Conservation (phyloP, 2,888 invertebrate species). For the Eilema depressum region DNA sequence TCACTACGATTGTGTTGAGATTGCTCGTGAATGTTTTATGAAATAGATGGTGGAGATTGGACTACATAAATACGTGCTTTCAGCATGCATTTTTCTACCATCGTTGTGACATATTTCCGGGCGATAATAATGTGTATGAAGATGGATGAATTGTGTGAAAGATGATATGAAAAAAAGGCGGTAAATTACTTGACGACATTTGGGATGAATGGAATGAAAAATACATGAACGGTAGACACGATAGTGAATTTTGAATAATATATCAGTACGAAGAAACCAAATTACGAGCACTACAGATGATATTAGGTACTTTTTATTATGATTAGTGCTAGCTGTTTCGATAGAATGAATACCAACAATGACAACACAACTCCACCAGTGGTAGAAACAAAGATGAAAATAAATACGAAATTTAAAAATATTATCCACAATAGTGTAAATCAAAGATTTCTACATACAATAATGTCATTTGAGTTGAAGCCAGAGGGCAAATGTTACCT, state of each 20-base stretch:
- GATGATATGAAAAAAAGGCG: neutral
- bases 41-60: conserved; percentile 45
- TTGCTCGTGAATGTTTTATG: conserved; percentile 45
- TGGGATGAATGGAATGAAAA: neutral
- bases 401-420: too few relatives aligned
- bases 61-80: conserved; percentile 16
- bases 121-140: conserved; percentile 4
- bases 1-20: conserved; percentile 50
- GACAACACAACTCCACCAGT: too few relatives aligned
- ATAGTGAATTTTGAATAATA: neutral
- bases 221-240: neutral
- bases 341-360: too few relatives aligned
- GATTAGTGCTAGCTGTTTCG: too few relatives aligned
- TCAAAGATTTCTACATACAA: too few relatives aligned
- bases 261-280: too few relatives aligned
- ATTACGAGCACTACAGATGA: too few relatives aligned
- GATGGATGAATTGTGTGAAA: neutral
- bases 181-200: neutral
- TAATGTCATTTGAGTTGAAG: neutral
- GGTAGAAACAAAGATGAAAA: too few relatives aligned
- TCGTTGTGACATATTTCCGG: conserved; percentile 15
- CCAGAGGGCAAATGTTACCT: neutral
- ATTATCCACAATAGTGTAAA: too few relatives aligned
- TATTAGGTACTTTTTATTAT: too few relatives aligned
- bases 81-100: conserved; percentile 10